Evolutionary conservation across 2,113 vertebrate species (phyloP), one percentile per base, ranked within the genome.

Genomic region (Scatophagus argus): DNA sequence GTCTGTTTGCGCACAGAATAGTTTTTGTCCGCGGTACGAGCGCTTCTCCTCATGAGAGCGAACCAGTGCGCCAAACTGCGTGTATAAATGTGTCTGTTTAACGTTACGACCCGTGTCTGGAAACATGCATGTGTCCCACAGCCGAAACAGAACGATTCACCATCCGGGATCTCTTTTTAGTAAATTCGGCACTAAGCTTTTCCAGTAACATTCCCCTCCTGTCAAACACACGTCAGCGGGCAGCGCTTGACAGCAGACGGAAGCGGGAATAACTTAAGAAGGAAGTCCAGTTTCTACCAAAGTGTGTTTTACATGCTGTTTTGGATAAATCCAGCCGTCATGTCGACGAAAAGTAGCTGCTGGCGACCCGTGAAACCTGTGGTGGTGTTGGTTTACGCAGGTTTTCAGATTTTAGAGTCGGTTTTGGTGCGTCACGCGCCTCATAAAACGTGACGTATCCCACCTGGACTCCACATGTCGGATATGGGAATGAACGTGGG

Each of bases 71-170:
- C 87, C 43, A 7, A 73, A 75, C 58, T 43, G 3, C 71, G 8
- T 67, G 13, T 7, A 23, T 6, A 75, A 61, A 81, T 25, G 1
- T 8, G 3, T 0, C 2, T 3, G 8, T 71, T 86, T 71, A 58
- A 47, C 0, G 11, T 61, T 31, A 1, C 1, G 17, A 8, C 25
- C 27, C 9, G 29, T 25, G 2, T 47, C 1, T 14, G 1, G 4
- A 29, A 11, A 29, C 1, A 10, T 1, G 0, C 0, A 5, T 2
- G 7, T 1, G 1, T 3, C 2, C 2, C 1, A 5, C 10, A 39
- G 32, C 9, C 2, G 2, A 55, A 52, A 3, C 1, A 60, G 49
- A 19, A 36, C 1, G 0, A 19, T 0, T 0, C 8, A 10, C 0
- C 2, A 6, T 25, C 3, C 2, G 2, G 7, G 2, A 3, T 0